Conservation (phyloP, 2,797 vertebrate species). For the Danio albolineatus region DNA sequence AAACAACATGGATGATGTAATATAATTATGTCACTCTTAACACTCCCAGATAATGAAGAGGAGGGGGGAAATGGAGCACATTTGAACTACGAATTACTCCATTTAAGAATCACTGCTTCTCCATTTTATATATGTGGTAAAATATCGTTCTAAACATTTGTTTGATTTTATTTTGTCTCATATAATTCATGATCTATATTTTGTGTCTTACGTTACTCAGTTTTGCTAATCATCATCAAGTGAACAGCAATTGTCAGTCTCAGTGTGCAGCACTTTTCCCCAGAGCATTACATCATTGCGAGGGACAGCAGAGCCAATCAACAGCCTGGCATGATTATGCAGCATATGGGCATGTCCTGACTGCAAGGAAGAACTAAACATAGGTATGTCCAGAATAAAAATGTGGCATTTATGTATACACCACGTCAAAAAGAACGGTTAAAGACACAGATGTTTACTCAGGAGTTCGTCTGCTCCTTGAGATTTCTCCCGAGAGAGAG, state of each 20-base stretch:
- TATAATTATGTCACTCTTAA: too few species aligned
- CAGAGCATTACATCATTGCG: conserved; percentile 78
- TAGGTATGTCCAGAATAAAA: conserved; percentile 21
- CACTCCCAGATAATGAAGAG: too few species aligned
- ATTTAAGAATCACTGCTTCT: too few species aligned
- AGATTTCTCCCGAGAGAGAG: conserved; percentile 13
- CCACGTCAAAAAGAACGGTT: background rate
- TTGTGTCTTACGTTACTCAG: background rate
- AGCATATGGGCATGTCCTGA: conserved; percentile 60
- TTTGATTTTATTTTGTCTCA: background rate
- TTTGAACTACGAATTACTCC: too few species aligned
- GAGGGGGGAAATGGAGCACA: too few species aligned
- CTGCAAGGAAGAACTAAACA: conserved; percentile 26
- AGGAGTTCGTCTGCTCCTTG: conserved; percentile 21
- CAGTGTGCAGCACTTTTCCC: conserved; percentile 66
- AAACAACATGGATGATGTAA: too few species aligned
- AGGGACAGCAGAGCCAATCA: conserved; percentile 74
- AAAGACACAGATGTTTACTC: conserved; percentile 26
- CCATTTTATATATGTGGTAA: background rate
- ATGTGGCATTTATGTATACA: conserved; percentile 17
- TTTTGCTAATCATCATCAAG: conserved; percentile 2
- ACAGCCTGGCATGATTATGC: conserved; percentile 72
- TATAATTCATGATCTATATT: background rate
- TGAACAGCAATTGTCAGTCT: conserved; percentile 45
- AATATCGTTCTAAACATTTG: background rate